These are phyloP conservation scores for Protula sp. DNA, from an alignment of 2,888 invertebrate genomes.

Conservation along the genomic window DNA sequence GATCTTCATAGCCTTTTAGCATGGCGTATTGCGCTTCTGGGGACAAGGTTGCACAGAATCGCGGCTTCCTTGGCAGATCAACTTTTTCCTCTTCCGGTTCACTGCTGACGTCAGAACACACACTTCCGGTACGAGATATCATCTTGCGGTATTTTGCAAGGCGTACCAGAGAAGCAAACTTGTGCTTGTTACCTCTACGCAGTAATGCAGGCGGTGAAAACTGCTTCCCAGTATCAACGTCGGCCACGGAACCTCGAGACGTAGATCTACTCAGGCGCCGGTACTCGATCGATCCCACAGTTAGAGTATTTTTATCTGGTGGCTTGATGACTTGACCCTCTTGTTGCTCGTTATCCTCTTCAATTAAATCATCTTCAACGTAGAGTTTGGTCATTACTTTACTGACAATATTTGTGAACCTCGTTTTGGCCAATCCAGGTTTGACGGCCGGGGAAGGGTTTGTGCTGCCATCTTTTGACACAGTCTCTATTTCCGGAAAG, in stretches of 20 bases:
- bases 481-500: background rate
- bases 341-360: too few relatives aligned
- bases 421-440: background rate
- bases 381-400: background rate
- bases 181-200: background rate
- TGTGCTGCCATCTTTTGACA: background rate
- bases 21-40: conserved; percentile 47
- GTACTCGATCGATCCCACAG: too few relatives aligned
- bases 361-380: background rate
- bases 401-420: background rate
- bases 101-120: background rate
- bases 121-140: background rate
- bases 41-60: conserved; percentile 43
- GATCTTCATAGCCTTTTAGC: conserved; percentile 48
- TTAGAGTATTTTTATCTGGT: too few relatives aligned
- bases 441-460: background rate
- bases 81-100: conserved; percentile 60
- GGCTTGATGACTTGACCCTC: too few relatives aligned
- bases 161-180: background rate
- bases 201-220: too few relatives aligned
- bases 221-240: too few relatives aligned
- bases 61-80: conserved; percentile 32
- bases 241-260: too few relatives aligned
- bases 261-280: too few relatives aligned
- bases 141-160: background rate